Evolutionary conservation across 1,140 invertebrate species (phyloP), one percentile per base, ranked within the genome.

Genomic region (Drosophila lowei): DNA sequence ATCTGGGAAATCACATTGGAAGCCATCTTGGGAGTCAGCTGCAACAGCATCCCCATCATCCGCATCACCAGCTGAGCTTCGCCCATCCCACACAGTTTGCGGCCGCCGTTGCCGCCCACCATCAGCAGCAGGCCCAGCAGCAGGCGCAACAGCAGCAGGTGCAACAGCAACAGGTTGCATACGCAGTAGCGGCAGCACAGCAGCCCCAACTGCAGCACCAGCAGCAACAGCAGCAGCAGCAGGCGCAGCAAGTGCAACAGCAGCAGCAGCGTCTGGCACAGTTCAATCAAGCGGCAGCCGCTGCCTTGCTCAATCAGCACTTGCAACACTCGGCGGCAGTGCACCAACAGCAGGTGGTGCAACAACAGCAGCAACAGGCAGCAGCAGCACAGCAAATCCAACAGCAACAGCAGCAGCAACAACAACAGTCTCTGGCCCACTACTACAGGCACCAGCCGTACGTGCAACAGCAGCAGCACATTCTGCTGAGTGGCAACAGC

Each of bases 21-120:
- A 38, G 34, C 34, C 34, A 38, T 38, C 34, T 38, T 4, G 34
- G 34, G 11, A 13, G 11, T 4, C 74, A 75, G 72, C 81, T 56
- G 71, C 83, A 48, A 62, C 81, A 30, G 84, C 88, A 62, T 61
- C 79, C 62, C 80, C 80, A 54, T 67, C 77, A 46, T 78, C 78
- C 46, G 61, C 79, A 56, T 48, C 74, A 59, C 64, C 85, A 90
- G 65, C 62, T 90, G 73, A 90, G 85, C 63, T 90, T 90, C 47
- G 76, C 86, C 43, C 84, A 89, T 84, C 84, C 76, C 66, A 79
- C 79, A 46, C 89, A 90, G 77, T 74, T 88, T 38, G 90, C 89
- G 58, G 90, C 89, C 62, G 89, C 89, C 50, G 89, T 90, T 57
- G 89, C 89, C 65, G 85, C 85, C 49, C 85, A 86, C 41, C 83